Base-by-base conservation (phyloP, 2,888 invertebrate genomes). In the Microchrysa polita region DNA sequence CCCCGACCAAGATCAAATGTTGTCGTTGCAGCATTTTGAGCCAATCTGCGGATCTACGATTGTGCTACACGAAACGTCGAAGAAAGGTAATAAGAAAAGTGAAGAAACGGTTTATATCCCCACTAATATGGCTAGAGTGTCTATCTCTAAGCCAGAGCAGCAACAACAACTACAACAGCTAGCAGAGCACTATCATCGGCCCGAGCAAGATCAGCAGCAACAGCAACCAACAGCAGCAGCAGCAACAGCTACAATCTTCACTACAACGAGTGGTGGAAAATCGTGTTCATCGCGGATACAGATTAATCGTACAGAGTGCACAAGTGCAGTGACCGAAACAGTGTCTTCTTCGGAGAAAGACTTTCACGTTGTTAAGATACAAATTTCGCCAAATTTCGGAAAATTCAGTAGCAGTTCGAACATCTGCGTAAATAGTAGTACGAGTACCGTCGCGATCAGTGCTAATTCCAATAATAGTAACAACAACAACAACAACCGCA, bases 341-440 rank as follows among this genome's bases (percentile, higher is more conserved):
- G 80, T 80, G 76, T 74, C 75, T 72, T 72, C 74, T 74, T 71
- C 67, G 73, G 65, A 79, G 73, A 78, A 78, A 78, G 75, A 78
- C 75, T 79, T 80, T 78, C 81, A 83, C 79, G 82, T 83, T 76
- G 81, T 83, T 61, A 84, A 82, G 78, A 84, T 84, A 76, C 82
- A 84, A 78, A 83, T 84, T 75, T 81, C 80, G 73, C 80, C 82
- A 75, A 69, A 69, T 69, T 69, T 55, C 78, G 77, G 77, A 52
- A 48, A 57, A 48, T 44, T 16, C 20, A 23, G 27, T 48, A 72
- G 57, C 61, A 60, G 60, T 27, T 14, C 23, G 7, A 60, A 42
- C 48, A 60, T 48, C 34, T 18, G 48, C 52, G 18, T 18, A 14
- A 34, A n/a, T 23, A 55, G 27, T 22, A 65, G 40, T n/a, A n/a